Conservation (phyloP, 2,888 invertebrate genomes). For the Lutraria lutraria region DNA sequence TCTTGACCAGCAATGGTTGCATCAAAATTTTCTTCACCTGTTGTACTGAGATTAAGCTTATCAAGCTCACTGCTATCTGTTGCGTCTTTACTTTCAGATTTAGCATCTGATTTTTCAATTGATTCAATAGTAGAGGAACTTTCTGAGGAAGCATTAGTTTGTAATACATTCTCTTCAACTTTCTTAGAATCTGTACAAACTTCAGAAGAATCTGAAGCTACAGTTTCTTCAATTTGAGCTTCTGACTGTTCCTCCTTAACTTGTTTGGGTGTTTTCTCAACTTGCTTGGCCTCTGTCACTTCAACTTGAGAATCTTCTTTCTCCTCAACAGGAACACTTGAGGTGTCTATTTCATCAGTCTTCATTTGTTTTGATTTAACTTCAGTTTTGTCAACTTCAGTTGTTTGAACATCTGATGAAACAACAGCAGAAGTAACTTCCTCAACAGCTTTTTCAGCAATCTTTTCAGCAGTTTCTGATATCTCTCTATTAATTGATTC, state of each 20-base stretch:
- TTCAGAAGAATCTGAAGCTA: neutral
- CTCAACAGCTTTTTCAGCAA: conserved; percentile 1
- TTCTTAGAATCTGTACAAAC: neutral
- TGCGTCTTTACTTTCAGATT: neutral
- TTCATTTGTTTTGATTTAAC: neutral
- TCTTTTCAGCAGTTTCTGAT: neutral
- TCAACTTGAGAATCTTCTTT: neutral
- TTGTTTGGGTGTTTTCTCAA: neutral
- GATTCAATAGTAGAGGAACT: neutral
- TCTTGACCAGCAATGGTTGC: neutral
- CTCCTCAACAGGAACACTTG: neutral
- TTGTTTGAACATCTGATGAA: neutral
- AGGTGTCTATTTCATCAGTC: neutral
- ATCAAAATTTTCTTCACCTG: neutral
- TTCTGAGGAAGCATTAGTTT: neutral
- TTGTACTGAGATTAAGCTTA: neutral
- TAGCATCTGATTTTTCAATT: neutral
- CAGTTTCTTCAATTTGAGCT: neutral
- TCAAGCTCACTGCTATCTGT: neutral
- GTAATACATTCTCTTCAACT: neutral
- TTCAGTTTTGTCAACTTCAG: neutral
- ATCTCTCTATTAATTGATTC: neutral
- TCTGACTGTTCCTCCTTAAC: neutral
- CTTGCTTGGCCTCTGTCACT: neutral
- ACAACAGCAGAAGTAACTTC: neutral